Conservation (phyloP, 2,797 vertebrate genomes). For the Scyliorhinus canicula region DNA sequence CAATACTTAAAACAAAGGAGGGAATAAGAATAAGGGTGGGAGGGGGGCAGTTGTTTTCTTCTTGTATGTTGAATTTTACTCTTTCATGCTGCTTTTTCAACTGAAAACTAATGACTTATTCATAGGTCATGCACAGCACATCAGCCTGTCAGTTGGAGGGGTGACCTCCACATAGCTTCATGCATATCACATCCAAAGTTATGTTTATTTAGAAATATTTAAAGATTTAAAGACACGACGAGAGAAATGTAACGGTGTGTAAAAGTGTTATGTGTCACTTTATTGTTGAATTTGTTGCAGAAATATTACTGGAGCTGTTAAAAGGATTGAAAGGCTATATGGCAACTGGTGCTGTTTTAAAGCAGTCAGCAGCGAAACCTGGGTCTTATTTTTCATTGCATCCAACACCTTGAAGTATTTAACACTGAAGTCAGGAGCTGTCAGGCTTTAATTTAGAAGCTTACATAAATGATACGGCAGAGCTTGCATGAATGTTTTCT, state of each 20-base stretch:
- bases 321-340: not conserved
- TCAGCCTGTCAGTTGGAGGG: too few species aligned
- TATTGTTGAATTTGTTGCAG: not conserved
- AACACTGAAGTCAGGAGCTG: not conserved
- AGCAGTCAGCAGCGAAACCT: not conserved
- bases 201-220: not conserved
- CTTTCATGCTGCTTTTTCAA: not conserved
- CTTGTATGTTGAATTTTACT: not conserved
- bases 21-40: not conserved
- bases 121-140: not conserved
- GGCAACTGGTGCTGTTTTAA: not conserved
- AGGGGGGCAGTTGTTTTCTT: too few species aligned
- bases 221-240: not conserved
- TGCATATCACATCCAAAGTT: not conserved
- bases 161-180: not conserved
- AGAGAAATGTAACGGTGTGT: too few species aligned
- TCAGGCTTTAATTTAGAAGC: not conserved
- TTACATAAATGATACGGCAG: not conserved
- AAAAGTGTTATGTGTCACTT: too few species aligned
- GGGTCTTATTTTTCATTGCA: too few species aligned
- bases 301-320: not conserved
- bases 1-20: not conserved
- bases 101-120: not conserved
- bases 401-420: slow-evolving; percentile 18
- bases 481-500: not conserved